phyloP scores from a whole-genome alignment of 2,888 invertebrate species.

The Melipona beecheii region DNA sequence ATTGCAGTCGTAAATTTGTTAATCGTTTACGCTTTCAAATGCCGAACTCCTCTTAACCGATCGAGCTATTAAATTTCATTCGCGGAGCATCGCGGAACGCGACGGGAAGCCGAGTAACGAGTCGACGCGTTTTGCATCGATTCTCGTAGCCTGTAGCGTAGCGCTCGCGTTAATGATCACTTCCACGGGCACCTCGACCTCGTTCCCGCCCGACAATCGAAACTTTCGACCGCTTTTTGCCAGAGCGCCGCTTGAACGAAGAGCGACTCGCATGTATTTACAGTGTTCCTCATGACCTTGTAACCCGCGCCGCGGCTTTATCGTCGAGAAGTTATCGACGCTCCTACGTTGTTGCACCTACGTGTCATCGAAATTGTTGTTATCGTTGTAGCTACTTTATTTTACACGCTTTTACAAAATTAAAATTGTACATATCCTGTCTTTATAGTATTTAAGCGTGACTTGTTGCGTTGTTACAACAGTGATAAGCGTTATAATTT shows the following conservation, averaged over 20 bases:
- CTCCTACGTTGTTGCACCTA: conserved; percentile 10
- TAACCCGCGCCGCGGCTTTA: conserved; percentile 38
- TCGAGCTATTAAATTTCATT: neutral
- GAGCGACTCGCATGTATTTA: conserved; percentile 41
- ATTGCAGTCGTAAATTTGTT: no score
- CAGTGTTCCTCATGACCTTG: conserved; percentile 38
- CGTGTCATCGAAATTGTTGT: neutral
- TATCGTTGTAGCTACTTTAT: no score
- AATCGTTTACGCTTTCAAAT: neutral
- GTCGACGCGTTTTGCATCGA: neutral
- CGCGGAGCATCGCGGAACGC: neutral
- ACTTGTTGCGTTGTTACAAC: neutral
- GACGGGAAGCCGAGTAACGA: neutral
- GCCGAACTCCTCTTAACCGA: neutral
- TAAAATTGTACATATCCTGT: neutral
- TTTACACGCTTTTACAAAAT: neutral
- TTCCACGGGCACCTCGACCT: conserved; percentile 11
- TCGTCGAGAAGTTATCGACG: conserved; percentile 26
- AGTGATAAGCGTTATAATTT: no score
- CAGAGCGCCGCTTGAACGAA: neutral
- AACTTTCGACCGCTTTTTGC: conserved; percentile 12
- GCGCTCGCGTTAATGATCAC: conserved; percentile 16
- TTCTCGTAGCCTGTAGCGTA: neutral
- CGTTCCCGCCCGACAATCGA: conserved; percentile 10
- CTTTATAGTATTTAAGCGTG: neutral